A percentile compares a stretch with the other conserved stretches of the same genome.
These are phyloP conservation scores for Alauda arvensis DNA, from an alignment of 2,797 vertebrate genomes.

Conservation along the genomic window DNA sequence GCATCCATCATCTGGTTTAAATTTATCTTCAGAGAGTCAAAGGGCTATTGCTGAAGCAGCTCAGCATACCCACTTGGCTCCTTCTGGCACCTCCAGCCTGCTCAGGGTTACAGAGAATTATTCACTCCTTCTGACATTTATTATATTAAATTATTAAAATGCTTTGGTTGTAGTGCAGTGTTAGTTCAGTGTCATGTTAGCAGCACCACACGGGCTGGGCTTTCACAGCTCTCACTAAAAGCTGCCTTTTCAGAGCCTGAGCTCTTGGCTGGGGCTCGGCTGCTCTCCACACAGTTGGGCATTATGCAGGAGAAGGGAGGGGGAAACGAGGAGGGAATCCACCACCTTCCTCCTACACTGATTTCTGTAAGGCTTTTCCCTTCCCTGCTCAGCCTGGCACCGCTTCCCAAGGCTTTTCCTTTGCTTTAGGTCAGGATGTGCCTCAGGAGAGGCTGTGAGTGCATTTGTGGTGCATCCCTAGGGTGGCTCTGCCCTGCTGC, in stretches of 20 bases:
- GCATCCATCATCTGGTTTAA: conserved; percentile 33
- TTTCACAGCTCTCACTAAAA: neutral
- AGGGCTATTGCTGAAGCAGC: conserved; percentile 40
- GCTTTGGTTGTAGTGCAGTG: conserved; percentile 43
- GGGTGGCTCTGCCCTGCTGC: neutral
- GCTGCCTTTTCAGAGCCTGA: conserved; percentile 34
- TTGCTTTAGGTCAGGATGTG: neutral
- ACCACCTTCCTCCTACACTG: neutral
- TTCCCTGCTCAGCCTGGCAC: neutral
- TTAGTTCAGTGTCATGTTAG: conserved; percentile 55
- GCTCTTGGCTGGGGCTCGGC: neutral
- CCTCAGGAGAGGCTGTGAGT: neutral
- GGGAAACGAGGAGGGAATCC: neutral
- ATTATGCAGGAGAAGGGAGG: neutral
- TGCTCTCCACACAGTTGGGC: conserved; percentile 37
- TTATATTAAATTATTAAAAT: conserved; percentile 55
- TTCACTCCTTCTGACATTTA: conserved; percentile 59
- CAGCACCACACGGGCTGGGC: neutral
- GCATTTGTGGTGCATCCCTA: neutral
- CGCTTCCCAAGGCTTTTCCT: neutral
- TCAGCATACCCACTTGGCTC: conserved; percentile 9
- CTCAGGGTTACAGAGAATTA: conserved; percentile 54
- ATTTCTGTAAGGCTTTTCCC: neutral
- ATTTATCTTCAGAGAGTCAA: conserved; percentile 48
- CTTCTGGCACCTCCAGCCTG: conserved; percentile 39